A percentile compares a stretch with the other conserved stretches of the same genome.
Evolutionary conservation across 1,140 invertebrate genomes (phyloP).

Genomic region (Brachionus rotundiformis): DNA sequence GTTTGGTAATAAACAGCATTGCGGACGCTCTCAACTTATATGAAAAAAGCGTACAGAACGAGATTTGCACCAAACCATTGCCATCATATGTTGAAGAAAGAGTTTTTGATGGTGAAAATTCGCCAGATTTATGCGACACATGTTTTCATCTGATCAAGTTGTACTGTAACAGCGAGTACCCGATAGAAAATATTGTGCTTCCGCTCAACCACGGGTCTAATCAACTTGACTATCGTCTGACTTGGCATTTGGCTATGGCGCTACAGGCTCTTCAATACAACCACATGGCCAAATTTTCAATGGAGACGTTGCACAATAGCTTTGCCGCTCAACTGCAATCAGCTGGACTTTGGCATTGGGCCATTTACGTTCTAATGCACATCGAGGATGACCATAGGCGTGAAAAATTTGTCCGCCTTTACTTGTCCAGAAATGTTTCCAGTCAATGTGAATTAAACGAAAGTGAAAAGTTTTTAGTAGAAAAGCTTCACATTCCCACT

Average conservation of each 20-base stretch:
- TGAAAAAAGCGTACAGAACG: neutral
- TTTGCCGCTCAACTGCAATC: conserved; percentile 82
- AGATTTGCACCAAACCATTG: neutral
- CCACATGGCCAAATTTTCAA: conserved; percentile 1
- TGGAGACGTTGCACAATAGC: conserved; percentile 28
- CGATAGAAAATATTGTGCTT: neutral
- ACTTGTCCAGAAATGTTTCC: conserved; percentile 30
- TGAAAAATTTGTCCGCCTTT: conserved; percentile 15
- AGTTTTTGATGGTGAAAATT: neutral
- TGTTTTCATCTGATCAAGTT: conserved; percentile 47
- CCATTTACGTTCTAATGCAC: conserved; percentile 81
- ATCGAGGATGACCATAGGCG: conserved; percentile 69
- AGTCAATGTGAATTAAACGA: conserved; percentile 16
- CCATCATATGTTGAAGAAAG: conserved; percentile 38
- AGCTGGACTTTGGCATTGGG: conserved; percentile 80
- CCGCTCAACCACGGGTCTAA: conserved; percentile 15
- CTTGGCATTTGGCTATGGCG: conserved; percentile 36
- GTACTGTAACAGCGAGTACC: conserved; percentile 30
- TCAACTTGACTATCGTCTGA: conserved; percentile 30
- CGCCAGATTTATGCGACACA: neutral
- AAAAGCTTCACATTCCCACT: conserved; percentile 13
- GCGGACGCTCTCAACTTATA: conserved; percentile 17
- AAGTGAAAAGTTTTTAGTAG: conserved; percentile 5
- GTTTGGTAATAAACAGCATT: conserved; percentile 29
- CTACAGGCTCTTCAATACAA: conserved; percentile 26